Evolutionary conservation across 2,113 vertebrate species (phyloP), one percentile per base, ranked within the genome.

Genomic region (Chrysochloris asiatica): DNA sequence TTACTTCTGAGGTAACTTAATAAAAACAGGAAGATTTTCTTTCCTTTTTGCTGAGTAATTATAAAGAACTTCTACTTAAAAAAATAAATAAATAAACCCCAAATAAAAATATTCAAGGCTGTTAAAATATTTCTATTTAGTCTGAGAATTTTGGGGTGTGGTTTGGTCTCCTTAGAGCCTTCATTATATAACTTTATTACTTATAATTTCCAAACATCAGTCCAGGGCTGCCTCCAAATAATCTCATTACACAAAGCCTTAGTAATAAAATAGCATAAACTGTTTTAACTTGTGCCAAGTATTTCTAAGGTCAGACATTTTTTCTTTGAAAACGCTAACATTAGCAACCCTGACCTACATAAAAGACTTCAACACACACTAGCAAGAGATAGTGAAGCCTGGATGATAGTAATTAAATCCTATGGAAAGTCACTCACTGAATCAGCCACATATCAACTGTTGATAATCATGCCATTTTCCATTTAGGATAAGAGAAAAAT

Each of bases 391-490:
- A 85, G 0, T 75, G 78, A 95, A 92, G 95, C 78, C 56, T 79
- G 79, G 4, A 77, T 43, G 72, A 38, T 84, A 63, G 84, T 73
- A 95, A 82, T 94, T 86, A 73, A 92, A 84, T 94, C 36, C 71
- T 38, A 43, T 87, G 73, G 91, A 93, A 95, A 94, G n/a, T 94
- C 79, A 26, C 81, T 96, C 76, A 73, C 12, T 90, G 63, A 95
- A 65, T 86, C 26, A 85, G 22, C 80, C 21, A 81, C 52, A n/a
- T 93, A 92, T 77, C 90, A 93, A 76, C 61, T 95, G 54, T 82
- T 79, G 69, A 63, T 93, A 77, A 52, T 76, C 36, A 13, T 72
- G 73, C 76, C 33, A 52, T 95, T 88, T 95, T 94, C 88, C 13
- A 6, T 65, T 89, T 92, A 93, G 48, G 48, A 56, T 59, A 90